Base-by-base conservation (phyloP, 2,888 invertebrate genomes). In the Sussaba pulchella region DNA sequence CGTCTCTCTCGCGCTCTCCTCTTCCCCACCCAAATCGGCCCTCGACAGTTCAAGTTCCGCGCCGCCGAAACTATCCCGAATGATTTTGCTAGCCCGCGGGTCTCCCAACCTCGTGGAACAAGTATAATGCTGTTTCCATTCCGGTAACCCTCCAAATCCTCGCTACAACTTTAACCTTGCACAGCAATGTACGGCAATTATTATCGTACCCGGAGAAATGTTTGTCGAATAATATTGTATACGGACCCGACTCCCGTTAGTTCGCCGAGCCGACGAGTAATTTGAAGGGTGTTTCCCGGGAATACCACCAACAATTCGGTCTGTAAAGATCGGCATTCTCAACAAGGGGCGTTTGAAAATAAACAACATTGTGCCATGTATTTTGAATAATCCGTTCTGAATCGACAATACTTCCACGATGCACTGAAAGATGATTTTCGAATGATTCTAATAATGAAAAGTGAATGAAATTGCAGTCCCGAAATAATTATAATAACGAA, bases 61-160 rank as follows among this genome's bases (percentile, higher is more conserved):
- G 43, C 57, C 52, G 54, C 47, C 69, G 47, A 73, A 81, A 81
- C 81, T 77, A 81, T 81, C 69, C 67, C 39, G 57, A 63, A 57
- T 73, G 54, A 81, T 64, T 69, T 57, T 26, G 57, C 41, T 57
- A 52, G 52, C 24, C 69, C 54, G 43, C 45, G 12, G 17, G 31
- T 26, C 45, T 19, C 12, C 45, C 26, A 5, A n/a, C 54, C 10
- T 36, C 45, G 54, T 39, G 39, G 57, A 73, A 54, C 61, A 69
- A 72, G 76, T 69, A 73, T 77, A 76, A 72, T 54, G 67, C 57
- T 47, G 63, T 57, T 73, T 77, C 72, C 47, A 69, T 41, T 61
- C 61, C 6, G 67, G 54, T n/a, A 39, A 24, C 24, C 52, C 24
- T 17, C 52, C 6, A 6, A 6, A 12, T 8, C 26, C 54, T 24